Percentiles rank a stretch among this genome's conserved stretches.
These are phyloP conservation scores for Phrynosoma platyrhinos DNA, from an alignment of 2,113 vertebrate genomes.

Conservation along the genomic window DNA sequence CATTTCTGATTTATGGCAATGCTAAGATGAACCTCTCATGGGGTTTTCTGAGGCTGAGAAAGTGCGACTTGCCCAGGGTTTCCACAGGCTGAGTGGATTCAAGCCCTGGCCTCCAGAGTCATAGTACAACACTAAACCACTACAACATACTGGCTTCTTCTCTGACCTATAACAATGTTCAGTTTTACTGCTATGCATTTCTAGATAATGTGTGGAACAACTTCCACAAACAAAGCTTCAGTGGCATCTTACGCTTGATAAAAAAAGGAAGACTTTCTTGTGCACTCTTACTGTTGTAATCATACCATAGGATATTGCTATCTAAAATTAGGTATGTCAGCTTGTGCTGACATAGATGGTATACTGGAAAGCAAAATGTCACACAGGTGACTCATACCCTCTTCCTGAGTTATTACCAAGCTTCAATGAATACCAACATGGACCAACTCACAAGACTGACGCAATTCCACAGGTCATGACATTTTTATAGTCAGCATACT, in stretches of 20 bases:
- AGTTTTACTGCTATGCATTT: neutral
- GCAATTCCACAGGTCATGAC: neutral
- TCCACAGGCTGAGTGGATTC: too few relatives aligned
- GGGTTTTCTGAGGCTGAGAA: too few relatives aligned
- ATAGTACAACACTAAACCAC: too few relatives aligned
- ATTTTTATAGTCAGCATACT: neutral
- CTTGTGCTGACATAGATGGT: neutral
- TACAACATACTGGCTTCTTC: too few relatives aligned
- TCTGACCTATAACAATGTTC: neutral
- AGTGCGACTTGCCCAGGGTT: too few relatives aligned
- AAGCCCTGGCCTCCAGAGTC: too few relatives aligned
- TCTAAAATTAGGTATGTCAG: slow-evolving; percentile 25
- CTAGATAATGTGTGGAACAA: neutral
- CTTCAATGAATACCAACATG: neutral
- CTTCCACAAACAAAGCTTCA: neutral
- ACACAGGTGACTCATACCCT: slow-evolving; percentile 1
- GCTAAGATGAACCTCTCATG: too few relatives aligned
- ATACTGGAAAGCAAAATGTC: neutral
- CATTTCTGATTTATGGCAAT: too few relatives aligned
- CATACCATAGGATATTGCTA: neutral
- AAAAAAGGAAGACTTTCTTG: neutral
- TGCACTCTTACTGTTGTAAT: neutral
- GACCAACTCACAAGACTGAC: neutral
- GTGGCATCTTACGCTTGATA: neutral
- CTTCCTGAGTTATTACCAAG: neutral